Conservation (phyloP, 2,113 vertebrate species). For the Neofelis nebulosa region DNA sequence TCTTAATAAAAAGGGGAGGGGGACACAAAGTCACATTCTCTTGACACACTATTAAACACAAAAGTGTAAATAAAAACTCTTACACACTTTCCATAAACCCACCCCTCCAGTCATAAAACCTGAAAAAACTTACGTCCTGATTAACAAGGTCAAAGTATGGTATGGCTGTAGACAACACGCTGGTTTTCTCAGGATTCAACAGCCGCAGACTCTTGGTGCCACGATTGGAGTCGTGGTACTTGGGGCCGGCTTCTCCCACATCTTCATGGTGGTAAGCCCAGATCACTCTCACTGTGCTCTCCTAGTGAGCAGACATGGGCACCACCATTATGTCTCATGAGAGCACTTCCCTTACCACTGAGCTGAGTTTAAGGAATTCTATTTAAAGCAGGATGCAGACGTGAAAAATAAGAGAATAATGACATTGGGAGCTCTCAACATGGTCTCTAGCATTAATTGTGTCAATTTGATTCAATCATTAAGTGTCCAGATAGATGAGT, state of each 20-base stretch:
- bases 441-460: background rate
- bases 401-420: background rate
- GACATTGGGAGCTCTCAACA: background rate
- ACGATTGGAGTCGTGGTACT: slow-evolving; percentile 88
- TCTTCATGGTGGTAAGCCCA: slow-evolving; percentile 92
- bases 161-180: slow-evolving; percentile 69
- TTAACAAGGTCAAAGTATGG: slow-evolving; percentile 88
- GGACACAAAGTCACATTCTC: slow-evolving; percentile 62
- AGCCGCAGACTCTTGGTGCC: slow-evolving; percentile 91
- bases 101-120: background rate
- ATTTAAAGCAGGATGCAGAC: background rate
- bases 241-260: slow-evolving; percentile 84
- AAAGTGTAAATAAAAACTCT: background rate
- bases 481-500: background rate
- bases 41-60: background rate
- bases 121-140: slow-evolving; percentile 87
- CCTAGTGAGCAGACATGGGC: slow-evolving; percentile 76
- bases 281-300: slow-evolving; percentile 91
- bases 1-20: slow-evolving; percentile 86
- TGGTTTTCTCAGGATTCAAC: slow-evolving; percentile 86
- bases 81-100: background rate
- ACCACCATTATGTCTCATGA: background rate
- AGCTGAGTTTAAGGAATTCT: background rate
- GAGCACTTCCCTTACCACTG: background rate
- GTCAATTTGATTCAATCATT: background rate